Percentiles rank a stretch among this genome's conserved stretches.
Evolutionary conservation across 2,888 invertebrate genomes (phyloP).

Genomic region (Caenorhabditis sulstoni): DNA sequence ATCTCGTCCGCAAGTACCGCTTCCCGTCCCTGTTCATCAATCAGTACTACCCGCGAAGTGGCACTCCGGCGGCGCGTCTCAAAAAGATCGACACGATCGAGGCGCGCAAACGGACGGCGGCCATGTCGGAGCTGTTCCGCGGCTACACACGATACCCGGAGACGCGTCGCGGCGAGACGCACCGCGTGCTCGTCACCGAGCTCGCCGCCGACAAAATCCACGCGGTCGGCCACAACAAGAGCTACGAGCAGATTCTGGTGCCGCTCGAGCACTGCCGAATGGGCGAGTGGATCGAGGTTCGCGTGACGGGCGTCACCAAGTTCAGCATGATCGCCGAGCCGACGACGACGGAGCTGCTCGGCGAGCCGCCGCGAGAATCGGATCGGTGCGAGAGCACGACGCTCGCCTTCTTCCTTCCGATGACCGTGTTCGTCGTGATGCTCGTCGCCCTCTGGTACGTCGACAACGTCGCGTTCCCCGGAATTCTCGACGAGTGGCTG

Average conservation of each 20-base stretch:
- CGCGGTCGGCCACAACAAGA: slow-evolving; percentile 95
- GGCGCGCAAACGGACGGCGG: slow-evolving; percentile 92
- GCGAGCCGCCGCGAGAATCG: too few relatives aligned
- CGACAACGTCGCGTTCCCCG: slow-evolving; percentile 25
- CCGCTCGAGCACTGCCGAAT: slow-evolving; percentile 63
- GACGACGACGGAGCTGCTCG: too few relatives aligned
- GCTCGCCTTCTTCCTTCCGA: slow-evolving; percentile 26
- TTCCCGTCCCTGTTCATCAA: slow-evolving; percentile 95
- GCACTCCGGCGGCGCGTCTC: slow-evolving; percentile 95
- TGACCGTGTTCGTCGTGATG: slow-evolving; percentile 15
- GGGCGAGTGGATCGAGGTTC: slow-evolving; percentile 72
- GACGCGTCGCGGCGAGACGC: slow-evolving; percentile 82
- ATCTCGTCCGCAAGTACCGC: slow-evolving; percentile 88
- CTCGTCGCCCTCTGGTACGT: slow-evolving; percentile 12
- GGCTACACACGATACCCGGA: slow-evolving; percentile 85
- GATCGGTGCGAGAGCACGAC: too few relatives aligned
- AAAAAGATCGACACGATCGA: slow-evolving; percentile 82
- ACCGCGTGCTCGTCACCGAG: slow-evolving; percentile 91
- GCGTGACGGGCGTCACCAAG: slow-evolving; percentile 73
- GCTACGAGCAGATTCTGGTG: slow-evolving; percentile 88
- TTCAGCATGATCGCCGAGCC: slow-evolving; percentile 79
- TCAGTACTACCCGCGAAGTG: slow-evolving; percentile 96
- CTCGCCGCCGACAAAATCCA: slow-evolving; percentile 89
- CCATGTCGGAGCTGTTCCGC: slow-evolving; percentile 89
- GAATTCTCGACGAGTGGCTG: slow-evolving; percentile 30